Conservation (phyloP, 2,113 vertebrate genomes). For the Anas platyrhynchos region DNA sequence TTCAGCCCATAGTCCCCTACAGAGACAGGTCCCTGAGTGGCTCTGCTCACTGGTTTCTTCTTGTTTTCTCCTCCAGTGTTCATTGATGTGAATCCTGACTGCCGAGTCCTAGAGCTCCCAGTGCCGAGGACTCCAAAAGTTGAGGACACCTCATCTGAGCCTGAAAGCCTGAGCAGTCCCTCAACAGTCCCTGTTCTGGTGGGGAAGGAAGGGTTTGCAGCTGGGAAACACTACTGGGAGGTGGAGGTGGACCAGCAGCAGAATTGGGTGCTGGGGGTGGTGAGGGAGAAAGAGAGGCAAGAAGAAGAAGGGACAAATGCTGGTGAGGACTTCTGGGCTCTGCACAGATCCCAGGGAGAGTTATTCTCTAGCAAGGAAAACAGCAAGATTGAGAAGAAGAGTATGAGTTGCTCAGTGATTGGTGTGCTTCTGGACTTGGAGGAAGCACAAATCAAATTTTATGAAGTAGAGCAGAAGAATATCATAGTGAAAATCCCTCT, state of each 20-base stretch:
- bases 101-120: neutral
- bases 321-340: too few species aligned
- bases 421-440: too few species aligned
- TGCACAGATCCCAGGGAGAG: too few species aligned
- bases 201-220: neutral
- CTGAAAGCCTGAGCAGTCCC: neutral
- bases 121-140: neutral
- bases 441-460: too few species aligned
- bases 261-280: neutral
- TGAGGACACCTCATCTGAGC: neutral
- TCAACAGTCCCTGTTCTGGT: neutral
- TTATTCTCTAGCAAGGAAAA: too few species aligned
- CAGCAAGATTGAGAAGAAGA: too few species aligned
- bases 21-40: neutral
- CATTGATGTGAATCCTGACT: neutral
- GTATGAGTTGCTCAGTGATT: too few species aligned
- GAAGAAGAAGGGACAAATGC: too few species aligned
- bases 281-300: too few species aligned
- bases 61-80: neutral
- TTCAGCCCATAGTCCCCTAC: rapidly evolving
- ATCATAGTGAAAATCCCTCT: too few species aligned
- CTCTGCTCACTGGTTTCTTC: neutral
- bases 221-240: neutral
- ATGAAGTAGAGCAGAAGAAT: too few species aligned
- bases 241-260: neutral